These are phyloP conservation scores for Schizopygopsis pylzovi DNA, from an alignment of 2,797 vertebrate genomes.

Conservation along the genomic window DNA sequence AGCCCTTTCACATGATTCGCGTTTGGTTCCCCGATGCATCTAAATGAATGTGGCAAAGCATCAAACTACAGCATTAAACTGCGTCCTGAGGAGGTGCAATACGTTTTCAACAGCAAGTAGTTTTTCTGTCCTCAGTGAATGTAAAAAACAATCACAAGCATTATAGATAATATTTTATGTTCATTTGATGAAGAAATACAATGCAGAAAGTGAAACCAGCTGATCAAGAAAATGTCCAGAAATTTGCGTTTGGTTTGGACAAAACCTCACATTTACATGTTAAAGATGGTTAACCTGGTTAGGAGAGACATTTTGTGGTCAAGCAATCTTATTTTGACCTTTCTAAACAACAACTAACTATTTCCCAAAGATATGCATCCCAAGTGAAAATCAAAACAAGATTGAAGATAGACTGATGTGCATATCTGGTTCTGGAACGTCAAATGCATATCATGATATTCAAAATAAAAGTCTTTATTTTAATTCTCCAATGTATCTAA, in stretches of 20 bases:
- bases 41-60: no score
- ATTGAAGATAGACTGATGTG: not conserved
- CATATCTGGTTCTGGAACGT: not conserved
- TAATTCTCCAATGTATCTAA: not conserved
- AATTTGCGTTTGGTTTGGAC: not conserved
- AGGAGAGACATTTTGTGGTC: not conserved
- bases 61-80: not conserved
- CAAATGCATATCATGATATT: not conserved
- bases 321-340: not conserved
- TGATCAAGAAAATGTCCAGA: not conserved
- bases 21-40: not conserved
- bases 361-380: not conserved
- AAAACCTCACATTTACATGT: not conserved
- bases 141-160: not conserved
- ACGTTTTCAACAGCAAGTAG: accelerated
- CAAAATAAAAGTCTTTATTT: not conserved
- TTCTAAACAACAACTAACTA: not conserved
- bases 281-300: not conserved
- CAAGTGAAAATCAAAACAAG: not conserved
- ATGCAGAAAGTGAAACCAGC: not conserved
- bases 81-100: not conserved
- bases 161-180: not conserved
- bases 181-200: not conserved
- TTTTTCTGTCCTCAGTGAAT: not conserved
- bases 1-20: conserved; percentile 8